Conservation (phyloP, 37 sponge, comb jelly and placozoan genomes). For the Trichoplax adhaerens region DNA sequence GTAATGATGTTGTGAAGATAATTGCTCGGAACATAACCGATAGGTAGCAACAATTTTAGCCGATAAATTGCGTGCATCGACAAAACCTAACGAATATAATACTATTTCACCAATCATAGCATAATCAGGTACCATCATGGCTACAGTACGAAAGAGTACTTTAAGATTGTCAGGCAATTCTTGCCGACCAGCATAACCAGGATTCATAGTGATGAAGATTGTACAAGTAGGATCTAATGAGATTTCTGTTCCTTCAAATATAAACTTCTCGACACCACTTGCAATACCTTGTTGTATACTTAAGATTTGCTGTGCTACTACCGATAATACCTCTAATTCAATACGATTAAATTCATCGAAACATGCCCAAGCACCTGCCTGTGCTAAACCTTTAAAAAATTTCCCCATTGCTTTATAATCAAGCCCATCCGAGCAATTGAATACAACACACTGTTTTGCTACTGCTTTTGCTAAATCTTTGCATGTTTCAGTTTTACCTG, state of each 20-base stretch:
- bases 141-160: constrained; percentile 74
- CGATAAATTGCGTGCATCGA: constrained; percentile 79
- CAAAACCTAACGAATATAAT: constrained; percentile 98
- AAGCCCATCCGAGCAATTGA: constrained; percentile 99
- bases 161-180: constrained; percentile 97
- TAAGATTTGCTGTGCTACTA: constrained; percentile 94
- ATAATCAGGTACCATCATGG: constrained; percentile 99
- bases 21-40: constrained; percentile 88
- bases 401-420: constrained; percentile 99
- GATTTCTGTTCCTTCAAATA: constrained; percentile 91
- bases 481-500: constrained; percentile 88
- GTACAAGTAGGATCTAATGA: constrained; percentile 83
- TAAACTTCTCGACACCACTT: constrained; percentile 40
- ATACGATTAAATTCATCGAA: constrained; percentile 98
- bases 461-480: constrained; percentile 99
- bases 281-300: constrained; percentile 80
- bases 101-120: constrained; percentile 96
- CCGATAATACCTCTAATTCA: constrained; percentile 85
- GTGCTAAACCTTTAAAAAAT: constrained; percentile 96
- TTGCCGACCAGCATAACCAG: constrained; percentile 94
- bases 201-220: constrained; percentile 97
- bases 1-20: constrained; percentile 97
- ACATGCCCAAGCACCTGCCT: constrained; percentile 97
- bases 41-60: constrained; percentile 94
- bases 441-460: constrained; percentile 99